Conservation (phyloP, 2,113 vertebrate species). For the Melozone crissalis region DNA sequence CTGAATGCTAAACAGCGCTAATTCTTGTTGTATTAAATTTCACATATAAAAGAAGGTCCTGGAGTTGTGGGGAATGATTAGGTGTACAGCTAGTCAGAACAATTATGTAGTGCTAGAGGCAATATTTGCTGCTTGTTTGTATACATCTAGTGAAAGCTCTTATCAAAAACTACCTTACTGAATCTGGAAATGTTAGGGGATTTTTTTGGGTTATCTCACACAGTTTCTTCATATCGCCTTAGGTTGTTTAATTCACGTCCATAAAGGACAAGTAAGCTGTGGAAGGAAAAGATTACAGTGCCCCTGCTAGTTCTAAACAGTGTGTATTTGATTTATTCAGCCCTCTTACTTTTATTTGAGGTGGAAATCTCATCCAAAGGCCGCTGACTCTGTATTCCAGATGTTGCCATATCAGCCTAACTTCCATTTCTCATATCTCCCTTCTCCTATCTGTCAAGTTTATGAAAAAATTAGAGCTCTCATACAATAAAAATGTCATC, state of each 20-base stretch:
- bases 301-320: slow-evolving; percentile 2
- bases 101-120: slow-evolving; percentile 33
- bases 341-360: slow-evolving; percentile 62
- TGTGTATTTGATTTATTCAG: slow-evolving; percentile 60
- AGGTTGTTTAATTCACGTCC: slow-evolving; percentile 28
- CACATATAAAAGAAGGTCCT: slow-evolving; percentile 17
- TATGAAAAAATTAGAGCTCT: slow-evolving; percentile 71
- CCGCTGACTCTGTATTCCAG: slow-evolving; percentile 55
- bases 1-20: not conserved
- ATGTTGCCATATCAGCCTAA: slow-evolving; percentile 35
- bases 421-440: slow-evolving; percentile 53
- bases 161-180: slow-evolving; percentile 48
- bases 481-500: slow-evolving; percentile 72
- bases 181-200: slow-evolving; percentile 58
- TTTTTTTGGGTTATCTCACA: slow-evolving; percentile 48
- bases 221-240: slow-evolving; percentile 38
- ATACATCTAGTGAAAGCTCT: slow-evolving; percentile 22
- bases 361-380: slow-evolving; percentile 50
- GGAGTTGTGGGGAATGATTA: slow-evolving; percentile 1
- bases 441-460: slow-evolving; percentile 65
- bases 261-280: slow-evolving; percentile 37
- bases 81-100: slow-evolving; percentile 19
- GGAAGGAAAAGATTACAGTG: slow-evolving; percentile 29
- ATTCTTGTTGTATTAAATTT: slow-evolving; percentile 21
- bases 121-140: slow-evolving; percentile 48